Evolutionary conservation across 1,140 invertebrate species (phyloP).

Genomic region (Meteorus sp.): DNA sequence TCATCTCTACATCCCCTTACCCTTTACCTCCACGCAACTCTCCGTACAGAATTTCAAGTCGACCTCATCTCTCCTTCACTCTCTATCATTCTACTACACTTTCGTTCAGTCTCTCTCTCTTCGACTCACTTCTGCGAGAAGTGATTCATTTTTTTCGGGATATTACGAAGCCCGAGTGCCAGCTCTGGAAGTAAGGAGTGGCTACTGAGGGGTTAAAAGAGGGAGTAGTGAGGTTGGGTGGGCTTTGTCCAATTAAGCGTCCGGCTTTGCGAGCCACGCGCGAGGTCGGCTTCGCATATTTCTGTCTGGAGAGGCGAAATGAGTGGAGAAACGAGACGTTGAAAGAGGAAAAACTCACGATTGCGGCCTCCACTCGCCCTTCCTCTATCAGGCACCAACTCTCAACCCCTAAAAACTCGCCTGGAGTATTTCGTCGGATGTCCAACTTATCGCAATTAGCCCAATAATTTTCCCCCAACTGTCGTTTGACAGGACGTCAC

Average conservation of each 20-base stretch:
- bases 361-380: constrained; percentile 15
- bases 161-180: constrained; percentile 35
- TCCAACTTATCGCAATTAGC: constrained; percentile 53
- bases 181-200: constrained; percentile 42
- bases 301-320: constrained; percentile 47
- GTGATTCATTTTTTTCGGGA: constrained; percentile 45
- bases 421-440: constrained; percentile 38
- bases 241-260: constrained; percentile 59
- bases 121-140: not conserved
- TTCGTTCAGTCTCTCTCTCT: not conserved
- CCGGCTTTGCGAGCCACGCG: constrained; percentile 48
- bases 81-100: not conserved
- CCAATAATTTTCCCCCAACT: constrained; percentile 49
- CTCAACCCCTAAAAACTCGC: constrained; percentile 14
- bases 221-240: constrained; percentile 9
- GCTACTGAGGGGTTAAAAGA: not conserved
- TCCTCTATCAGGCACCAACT: constrained; percentile 18
- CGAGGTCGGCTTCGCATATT: constrained; percentile 47
- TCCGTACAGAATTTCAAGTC: not conserved
- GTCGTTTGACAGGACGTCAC: constrained; percentile 35
- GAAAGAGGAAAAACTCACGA: constrained; percentile 31
- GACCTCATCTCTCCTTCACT: no score
- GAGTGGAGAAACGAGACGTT: constrained; percentile 18
- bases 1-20: not conserved
- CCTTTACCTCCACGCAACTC: not conserved